Percentiles rank a stretch among this genome's conserved stretches.
These are phyloP conservation scores for Oreochromis grahami DNA, from an alignment of 2,797 vertebrate species.

Conservation along the genomic window DNA sequence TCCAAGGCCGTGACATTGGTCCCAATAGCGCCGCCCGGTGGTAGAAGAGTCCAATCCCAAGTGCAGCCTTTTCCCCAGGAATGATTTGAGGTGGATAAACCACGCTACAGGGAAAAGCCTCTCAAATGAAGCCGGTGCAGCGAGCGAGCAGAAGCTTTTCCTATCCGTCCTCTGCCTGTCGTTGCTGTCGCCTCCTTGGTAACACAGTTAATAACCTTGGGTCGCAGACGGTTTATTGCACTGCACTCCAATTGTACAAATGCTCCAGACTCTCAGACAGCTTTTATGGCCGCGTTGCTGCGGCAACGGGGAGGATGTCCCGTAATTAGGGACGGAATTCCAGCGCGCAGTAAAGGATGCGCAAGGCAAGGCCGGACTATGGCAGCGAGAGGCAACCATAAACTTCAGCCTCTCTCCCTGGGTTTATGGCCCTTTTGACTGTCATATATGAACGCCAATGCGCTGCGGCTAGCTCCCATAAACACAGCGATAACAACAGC, in stretches of 20 bases:
- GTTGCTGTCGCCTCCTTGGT: slow-evolving; percentile 72
- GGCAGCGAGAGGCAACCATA: slow-evolving; percentile 78
- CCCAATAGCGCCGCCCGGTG: slow-evolving; percentile 92
- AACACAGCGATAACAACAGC: slow-evolving; percentile 75
- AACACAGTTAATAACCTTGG: slow-evolving; percentile 83
- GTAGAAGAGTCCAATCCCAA: slow-evolving; percentile 25
- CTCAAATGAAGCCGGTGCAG: slow-evolving; percentile 48
- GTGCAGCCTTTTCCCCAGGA: background rate
- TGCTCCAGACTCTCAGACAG: slow-evolving; percentile 80
- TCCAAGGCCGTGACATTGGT: slow-evolving; percentile 96
- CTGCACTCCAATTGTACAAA: slow-evolving; percentile 85
- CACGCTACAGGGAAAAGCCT: slow-evolving; percentile 23
- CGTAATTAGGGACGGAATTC: slow-evolving; percentile 93
- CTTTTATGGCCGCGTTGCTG: slow-evolving; percentile 89
- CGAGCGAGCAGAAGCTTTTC: slow-evolving; percentile 30
- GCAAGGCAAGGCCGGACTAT: slow-evolving; percentile 80
- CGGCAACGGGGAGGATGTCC: slow-evolving; percentile 85
- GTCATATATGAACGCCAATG: slow-evolving; percentile 81
- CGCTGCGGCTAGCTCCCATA: slow-evolving; percentile 72
- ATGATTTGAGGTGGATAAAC: slow-evolving; percentile 30
- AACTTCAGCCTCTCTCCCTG: slow-evolving; percentile 76
- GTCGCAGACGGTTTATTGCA: slow-evolving; percentile 85
- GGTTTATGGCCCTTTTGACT: slow-evolving; percentile 78
- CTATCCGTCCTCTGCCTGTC: slow-evolving; percentile 55
- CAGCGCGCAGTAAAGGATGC: slow-evolving; percentile 83